Base-by-base conservation (phyloP, 2,113 vertebrate species). In the Calypte anna region DNA sequence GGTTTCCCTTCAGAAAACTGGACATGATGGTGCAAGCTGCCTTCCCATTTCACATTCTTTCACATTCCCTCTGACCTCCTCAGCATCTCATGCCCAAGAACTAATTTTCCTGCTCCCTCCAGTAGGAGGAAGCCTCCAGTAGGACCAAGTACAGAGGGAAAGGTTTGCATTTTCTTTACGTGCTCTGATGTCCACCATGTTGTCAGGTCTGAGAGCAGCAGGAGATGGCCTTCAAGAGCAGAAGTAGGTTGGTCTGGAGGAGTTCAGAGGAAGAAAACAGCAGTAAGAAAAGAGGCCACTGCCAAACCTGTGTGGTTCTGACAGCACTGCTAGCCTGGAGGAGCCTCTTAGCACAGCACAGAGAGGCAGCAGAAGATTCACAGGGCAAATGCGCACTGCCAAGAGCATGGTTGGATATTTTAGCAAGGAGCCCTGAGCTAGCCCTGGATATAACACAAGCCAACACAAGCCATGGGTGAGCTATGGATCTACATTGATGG, bases 341-440 rank as follows among this genome's bases (percentile, higher is more conserved):
- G 43, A 92, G 12, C 66, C 30, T 66, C 66, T 82, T 62, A 14
- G 70, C 14, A 4, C 58, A 64, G 54, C 28, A 59, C 20, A 25
- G 54, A 40, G 55, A 69, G 36, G 31, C n/a, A 25, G 31, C 24
- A 19, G 18, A 55, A 81, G 43, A 14, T 27, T 16, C 17, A 22
- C 11, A 2, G 14, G 53, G 57, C 0, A 0, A 79, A 31, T 33
- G 19, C 51, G 46, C 30, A 61, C 50, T 73, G 54, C 25, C 86
- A 53, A 23, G 44, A 59, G 51, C 57, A 24, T 22, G 10, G 13
- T 0, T 30, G 22, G 63, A 69, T 15, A 53, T 55, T 82, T 86
- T 57, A 76, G 22, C 20, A 59, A 62, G 44, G 28, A 83, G 8
- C 48, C 18, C 40, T 68, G 50, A 88, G 33, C 27, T 86, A 19